These are phyloP conservation scores for Actenoides hombroni DNA, from an alignment of 2,113 vertebrate genomes.

Conservation along the genomic window DNA sequence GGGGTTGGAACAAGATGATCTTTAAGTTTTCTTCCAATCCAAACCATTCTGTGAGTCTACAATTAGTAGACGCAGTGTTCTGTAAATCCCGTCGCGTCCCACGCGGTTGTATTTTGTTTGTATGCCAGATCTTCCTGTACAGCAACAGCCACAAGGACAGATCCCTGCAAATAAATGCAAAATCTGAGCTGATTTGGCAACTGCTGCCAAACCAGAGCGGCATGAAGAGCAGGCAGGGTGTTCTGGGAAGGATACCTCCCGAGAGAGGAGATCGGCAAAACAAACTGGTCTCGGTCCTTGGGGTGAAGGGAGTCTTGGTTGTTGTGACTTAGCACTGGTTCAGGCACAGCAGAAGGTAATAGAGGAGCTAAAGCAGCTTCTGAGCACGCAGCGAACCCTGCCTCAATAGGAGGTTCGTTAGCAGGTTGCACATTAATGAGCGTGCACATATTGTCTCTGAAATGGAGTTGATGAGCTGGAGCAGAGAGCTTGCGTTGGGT, in stretches of 20 bases:
- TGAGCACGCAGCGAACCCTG: neutral
- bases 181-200: neutral
- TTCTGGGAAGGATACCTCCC: neutral
- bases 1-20: no score
- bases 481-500: neutral
- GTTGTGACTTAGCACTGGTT: neutral
- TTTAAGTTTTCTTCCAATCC: no score
- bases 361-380: neutral
- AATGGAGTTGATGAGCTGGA: neutral
- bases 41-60: no score
- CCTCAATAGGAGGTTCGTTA: neutral
- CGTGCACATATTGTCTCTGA: neutral
- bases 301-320: neutral
- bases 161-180: neutral
- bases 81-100: neutral
- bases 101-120: neutral
- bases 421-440: neutral
- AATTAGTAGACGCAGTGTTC: neutral
- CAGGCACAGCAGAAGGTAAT: neutral
- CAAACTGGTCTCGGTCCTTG: neutral
- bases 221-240: neutral
- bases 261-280: neutral
- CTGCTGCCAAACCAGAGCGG: neutral
- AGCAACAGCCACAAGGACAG: neutral
- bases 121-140: neutral